Evolutionary conservation across 2,113 vertebrate genomes (phyloP).

Genomic region (Myrmecophaga tridactyla): DNA sequence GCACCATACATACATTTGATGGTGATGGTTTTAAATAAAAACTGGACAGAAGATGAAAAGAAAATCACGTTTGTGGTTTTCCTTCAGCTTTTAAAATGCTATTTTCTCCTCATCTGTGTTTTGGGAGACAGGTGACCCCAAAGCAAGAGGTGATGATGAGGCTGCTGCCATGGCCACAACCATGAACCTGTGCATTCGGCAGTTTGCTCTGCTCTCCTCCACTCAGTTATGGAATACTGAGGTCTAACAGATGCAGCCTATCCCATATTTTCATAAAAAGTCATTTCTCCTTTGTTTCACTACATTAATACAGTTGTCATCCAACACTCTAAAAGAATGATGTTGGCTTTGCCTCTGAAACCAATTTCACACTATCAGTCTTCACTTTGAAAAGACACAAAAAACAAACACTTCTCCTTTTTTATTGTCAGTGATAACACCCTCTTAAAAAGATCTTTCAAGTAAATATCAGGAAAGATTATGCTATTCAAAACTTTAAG

Average conservation of each 20-base stretch:
- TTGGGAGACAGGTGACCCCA: neutral
- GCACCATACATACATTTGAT: neutral
- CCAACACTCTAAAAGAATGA: neutral
- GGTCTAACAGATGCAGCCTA: neutral
- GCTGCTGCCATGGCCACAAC: neutral
- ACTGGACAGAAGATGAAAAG: neutral
- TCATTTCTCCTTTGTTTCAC: neutral
- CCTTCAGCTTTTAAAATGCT: neutral
- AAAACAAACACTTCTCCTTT: neutral
- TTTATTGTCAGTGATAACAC: neutral
- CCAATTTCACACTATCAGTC: neutral
- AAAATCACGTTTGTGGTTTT: neutral
- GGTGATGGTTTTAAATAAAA: conserved; percentile 10
- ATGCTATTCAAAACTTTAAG: conserved; percentile 20
- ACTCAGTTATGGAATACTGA: neutral
- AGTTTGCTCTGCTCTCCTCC: neutral
- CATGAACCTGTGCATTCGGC: fast-evolving
- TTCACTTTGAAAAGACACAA: neutral
- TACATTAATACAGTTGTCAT: neutral
- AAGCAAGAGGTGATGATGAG: neutral
- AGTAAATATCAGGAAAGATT: neutral
- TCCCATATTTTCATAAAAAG: neutral
- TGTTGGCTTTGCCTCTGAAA: conserved; percentile 20
- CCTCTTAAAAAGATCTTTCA: neutral
- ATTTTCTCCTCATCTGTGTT: neutral